Evolutionary conservation across 2,888 invertebrate genomes (phyloP), one percentile per base, ranked within the genome.

Genomic region (Arenicola marina): DNA sequence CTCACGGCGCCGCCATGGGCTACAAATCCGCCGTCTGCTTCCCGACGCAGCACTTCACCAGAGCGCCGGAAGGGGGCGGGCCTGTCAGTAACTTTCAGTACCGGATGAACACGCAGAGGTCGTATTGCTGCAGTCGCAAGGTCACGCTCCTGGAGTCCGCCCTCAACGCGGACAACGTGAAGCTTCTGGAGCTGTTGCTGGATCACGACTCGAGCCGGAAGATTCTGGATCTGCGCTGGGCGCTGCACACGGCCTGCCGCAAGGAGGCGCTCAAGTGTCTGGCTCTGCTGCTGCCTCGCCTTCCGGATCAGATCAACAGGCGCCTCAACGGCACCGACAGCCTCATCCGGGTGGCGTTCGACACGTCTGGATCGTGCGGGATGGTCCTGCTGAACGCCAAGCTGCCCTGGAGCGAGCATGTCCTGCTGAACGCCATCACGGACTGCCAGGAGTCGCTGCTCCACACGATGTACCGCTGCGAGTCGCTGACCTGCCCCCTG

Each of bases 1-100:
- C 11, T 26, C 26, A 56, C 29, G 56, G 56, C 24, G 56, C 56
- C 11, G 56, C 33, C 21, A n/a, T 56, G 24, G 38, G 24, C n/a
- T 48, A 24, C 26, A 48, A 24, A 7, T 48, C 48, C 15, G 7
- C 48, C 15, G 26, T 24, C 26, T 48, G 48, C 48, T 48, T 48
- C 26, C 48, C 48, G 18, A n/a, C 48, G 7, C 18, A 48, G 26
- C 48, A 48, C 48, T 38, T 38, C 11, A 11, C 18, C 18, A n/a
- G n/a, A n/a, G n/a, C n/a, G n/a, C n/a, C n/a, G n/a, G n/a, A n/a
- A n/a, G n/a, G n/a, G n/a, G n/a, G n/a, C n/a, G n/a, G n/a, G n/a
- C n/a, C n/a, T n/a, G 38, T 38, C 18, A n/a, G 7, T 7, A 48
- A 48, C 48, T 7, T 7, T n/a, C n/a, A 24, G 48, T 11, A 11